phyloP scores from a whole-genome alignment of 2,113 vertebrate species.

The Dinomys branickii region DNA sequence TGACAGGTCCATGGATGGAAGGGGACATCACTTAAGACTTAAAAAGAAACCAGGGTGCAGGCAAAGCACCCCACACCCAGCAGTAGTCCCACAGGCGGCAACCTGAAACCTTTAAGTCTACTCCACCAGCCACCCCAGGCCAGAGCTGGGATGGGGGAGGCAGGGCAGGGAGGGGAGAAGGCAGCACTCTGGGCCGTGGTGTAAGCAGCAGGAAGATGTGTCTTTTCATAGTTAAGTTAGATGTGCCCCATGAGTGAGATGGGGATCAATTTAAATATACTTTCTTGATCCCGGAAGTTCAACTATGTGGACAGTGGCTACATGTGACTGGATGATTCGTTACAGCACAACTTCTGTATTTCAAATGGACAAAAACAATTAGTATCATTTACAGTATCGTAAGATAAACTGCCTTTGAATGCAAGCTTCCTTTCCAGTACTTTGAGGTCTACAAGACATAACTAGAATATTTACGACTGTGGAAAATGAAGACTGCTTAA shows the following conservation, averaged over 20 bases:
- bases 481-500: slow-evolving; percentile 91
- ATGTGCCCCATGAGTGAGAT: slow-evolving; percentile 88
- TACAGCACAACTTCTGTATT: slow-evolving; percentile 90
- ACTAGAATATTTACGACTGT: slow-evolving; percentile 91
- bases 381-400: slow-evolving; percentile 91
- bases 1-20: slow-evolving; percentile 66
- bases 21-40: slow-evolving; percentile 74
- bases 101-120: slow-evolving; percentile 83
- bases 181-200: slow-evolving; percentile 84
- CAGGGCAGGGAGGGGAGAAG: neutral
- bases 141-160: slow-evolving; percentile 78
- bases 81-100: slow-evolving; percentile 87
- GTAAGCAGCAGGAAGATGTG: slow-evolving; percentile 87
- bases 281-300: slow-evolving; percentile 90
- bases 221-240: slow-evolving; percentile 90
- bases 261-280: slow-evolving; percentile 89
- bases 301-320: slow-evolving; percentile 90
- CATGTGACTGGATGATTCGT: slow-evolving; percentile 87
- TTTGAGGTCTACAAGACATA: slow-evolving; percentile 90
- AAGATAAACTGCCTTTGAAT: slow-evolving; percentile 88
- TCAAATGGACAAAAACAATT: slow-evolving; percentile 88
- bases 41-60: slow-evolving; percentile 80
- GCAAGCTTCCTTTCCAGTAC: slow-evolving; percentile 89
- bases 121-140: slow-evolving; percentile 85
- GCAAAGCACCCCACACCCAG: slow-evolving; percentile 84